These are phyloP conservation scores for Metridium senile DNA, from an alignment of 92 coral and sea anemone species.

Conservation along the genomic window DNA sequence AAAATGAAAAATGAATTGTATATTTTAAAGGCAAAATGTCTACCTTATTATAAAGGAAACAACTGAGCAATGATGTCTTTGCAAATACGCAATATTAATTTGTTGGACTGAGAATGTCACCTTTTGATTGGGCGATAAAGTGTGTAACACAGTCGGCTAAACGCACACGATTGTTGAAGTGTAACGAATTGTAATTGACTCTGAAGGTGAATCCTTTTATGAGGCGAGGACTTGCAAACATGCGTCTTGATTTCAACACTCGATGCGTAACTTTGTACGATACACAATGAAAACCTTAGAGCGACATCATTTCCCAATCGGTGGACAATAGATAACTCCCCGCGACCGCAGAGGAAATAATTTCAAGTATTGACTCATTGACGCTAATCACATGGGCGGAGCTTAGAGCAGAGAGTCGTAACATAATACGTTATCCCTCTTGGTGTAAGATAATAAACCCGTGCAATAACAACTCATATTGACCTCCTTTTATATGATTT, in stretches of 20 bases:
- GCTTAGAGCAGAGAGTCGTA: conserved; percentile 39
- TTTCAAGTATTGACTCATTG: conserved; percentile 26
- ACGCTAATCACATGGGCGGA: conserved; percentile 72
- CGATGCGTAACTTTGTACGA: background rate
- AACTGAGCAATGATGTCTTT: background rate
- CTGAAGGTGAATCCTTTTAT: background rate
- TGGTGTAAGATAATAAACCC: background rate
- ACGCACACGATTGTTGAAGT: background rate
- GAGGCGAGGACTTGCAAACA: background rate
- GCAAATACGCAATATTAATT: too few species aligned
- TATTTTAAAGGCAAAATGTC: too few species aligned
- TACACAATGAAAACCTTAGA: background rate
- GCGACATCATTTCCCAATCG: conserved; percentile 29
- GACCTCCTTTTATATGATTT: background rate
- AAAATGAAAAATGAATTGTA: too few species aligned
- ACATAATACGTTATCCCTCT: conserved; percentile 17
- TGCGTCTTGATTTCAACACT: background rate
- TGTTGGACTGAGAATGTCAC: too few species aligned
- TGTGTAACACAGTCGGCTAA: background rate
- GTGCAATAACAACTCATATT: background rate
- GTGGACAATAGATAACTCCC: conserved; percentile 16
- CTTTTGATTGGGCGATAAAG: background rate
- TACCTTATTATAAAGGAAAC: background rate
- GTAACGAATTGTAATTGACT: background rate
- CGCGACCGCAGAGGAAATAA: conserved; percentile 31